Conservation (phyloP, 2,797 vertebrate genomes). For the Austrolebias charrua region DNA sequence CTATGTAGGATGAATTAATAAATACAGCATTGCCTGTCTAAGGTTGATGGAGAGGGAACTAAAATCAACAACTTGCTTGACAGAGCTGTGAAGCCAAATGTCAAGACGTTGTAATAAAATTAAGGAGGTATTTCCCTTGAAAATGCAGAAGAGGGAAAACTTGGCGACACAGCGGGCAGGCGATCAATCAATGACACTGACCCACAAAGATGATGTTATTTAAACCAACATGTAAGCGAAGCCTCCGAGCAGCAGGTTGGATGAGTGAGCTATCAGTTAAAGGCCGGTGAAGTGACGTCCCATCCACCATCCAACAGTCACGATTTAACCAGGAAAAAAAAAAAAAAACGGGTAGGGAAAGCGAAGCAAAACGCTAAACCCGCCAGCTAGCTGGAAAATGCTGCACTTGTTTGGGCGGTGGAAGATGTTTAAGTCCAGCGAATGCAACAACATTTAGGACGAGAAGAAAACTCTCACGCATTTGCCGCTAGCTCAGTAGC, state of each 20-base stretch:
- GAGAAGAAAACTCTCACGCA: background rate
- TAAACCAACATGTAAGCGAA: background rate
- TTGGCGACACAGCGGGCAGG: background rate
- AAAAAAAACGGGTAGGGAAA: conserved; percentile 28
- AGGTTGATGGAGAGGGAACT: background rate
- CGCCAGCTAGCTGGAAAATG: background rate
- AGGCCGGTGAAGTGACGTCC: conserved; percentile 53
- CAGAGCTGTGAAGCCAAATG: too few relatives aligned
- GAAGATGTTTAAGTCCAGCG: background rate
- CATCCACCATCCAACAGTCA: conserved; percentile 66
- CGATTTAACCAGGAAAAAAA: too few relatives aligned
- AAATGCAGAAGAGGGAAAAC: background rate
- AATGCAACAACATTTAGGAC: background rate
- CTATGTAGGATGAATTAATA: too few relatives aligned
- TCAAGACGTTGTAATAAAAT: too few relatives aligned
- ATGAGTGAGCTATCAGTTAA: background rate
- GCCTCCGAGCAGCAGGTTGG: conserved; percentile 1
- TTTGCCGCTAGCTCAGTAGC: conserved; percentile 38
- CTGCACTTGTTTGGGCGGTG: background rate
- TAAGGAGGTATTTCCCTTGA: background rate
- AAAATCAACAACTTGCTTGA: too few relatives aligned
- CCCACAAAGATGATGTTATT: background rate
- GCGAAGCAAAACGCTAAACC: conserved; percentile 30
- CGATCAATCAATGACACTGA: background rate
- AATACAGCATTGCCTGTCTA: too few relatives aligned